These are phyloP conservation scores for Drosophila borealis DNA, from an alignment of 2,888 invertebrate species.

Conservation along the genomic window DNA sequence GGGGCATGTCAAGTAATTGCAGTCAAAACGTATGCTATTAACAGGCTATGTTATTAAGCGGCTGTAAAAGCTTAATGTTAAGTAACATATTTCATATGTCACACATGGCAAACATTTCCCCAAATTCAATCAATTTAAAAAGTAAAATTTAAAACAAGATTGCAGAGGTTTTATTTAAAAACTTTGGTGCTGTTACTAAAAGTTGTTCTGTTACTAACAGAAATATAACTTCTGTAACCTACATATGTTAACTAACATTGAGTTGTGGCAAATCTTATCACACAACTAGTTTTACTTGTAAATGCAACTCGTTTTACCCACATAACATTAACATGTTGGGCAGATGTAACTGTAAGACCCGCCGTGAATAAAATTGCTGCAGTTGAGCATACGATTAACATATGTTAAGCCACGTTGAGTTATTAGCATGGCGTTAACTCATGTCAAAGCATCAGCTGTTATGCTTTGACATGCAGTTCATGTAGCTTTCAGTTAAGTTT, in stretches of 20 bases:
- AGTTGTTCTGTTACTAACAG: background rate
- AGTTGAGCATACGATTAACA: background rate
- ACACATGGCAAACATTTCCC: too few relatives aligned
- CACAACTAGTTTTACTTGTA: too few relatives aligned
- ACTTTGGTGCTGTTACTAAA: background rate
- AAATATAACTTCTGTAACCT: too few relatives aligned
- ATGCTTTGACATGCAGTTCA: background rate
- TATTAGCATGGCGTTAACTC: constrained; percentile 1
- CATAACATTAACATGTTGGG: background rate
- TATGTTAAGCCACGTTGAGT: background rate
- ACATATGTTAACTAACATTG: too few relatives aligned
- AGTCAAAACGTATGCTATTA: background rate
- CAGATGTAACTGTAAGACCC: background rate
- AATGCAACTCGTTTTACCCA: too few relatives aligned
- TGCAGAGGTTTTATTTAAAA: too few relatives aligned
- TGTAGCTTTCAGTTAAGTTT: background rate
- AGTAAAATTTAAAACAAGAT: too few relatives aligned
- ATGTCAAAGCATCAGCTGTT: background rate
- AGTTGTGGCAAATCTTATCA: too few relatives aligned
- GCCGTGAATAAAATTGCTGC: background rate
- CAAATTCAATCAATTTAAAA: too few relatives aligned
- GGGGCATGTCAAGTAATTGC: background rate
- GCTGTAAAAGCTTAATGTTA: background rate
- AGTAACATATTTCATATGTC: background rate
- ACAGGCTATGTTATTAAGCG: background rate